Conservation (phyloP, 2,113 vertebrate species). For the Pituophis catenifer region DNA sequence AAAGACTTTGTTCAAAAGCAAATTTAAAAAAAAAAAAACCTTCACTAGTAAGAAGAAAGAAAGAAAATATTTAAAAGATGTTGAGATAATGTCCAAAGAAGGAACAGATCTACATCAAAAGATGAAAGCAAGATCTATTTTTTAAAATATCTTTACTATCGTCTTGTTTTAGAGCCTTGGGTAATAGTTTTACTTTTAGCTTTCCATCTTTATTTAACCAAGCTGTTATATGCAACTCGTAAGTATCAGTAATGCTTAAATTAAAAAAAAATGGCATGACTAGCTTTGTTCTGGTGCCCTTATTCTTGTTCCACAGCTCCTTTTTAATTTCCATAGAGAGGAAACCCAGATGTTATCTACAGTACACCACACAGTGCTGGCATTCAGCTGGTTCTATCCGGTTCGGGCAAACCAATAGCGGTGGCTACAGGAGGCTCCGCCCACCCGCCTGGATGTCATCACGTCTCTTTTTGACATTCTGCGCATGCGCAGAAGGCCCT, state of each 20-base stretch:
- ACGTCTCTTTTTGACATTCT: too few species aligned
- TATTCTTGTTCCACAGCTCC: not conserved
- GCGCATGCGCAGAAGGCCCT: too few species aligned
- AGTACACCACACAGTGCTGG: too few species aligned
- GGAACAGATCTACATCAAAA: not conserved
- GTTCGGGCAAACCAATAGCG: too few species aligned
- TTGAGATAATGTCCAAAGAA: not conserved
- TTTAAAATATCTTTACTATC: not conserved
- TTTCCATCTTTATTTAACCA: conserved; percentile 1
- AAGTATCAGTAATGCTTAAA: not conserved
- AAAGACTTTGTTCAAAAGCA: not conserved
- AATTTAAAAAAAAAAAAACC: not conserved
- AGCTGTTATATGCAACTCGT: not conserved
- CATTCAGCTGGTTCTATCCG: too few species aligned
- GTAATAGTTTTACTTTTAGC: conserved; percentile 1
- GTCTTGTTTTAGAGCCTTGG: not conserved
- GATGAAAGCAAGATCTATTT: not conserved
- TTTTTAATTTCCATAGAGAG: not conserved
- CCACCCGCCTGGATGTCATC: too few species aligned
- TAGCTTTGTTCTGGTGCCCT: not conserved
- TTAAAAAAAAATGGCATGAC: not conserved
- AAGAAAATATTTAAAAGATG: not conserved
- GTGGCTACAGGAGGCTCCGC: too few species aligned
- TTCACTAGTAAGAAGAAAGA: not conserved
- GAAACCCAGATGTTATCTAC: not conserved